Evolutionary conservation across 2,888 invertebrate species (phyloP), one percentile per base, ranked within the genome.

Genomic region (Euspilapteryx auroguttella): DNA sequence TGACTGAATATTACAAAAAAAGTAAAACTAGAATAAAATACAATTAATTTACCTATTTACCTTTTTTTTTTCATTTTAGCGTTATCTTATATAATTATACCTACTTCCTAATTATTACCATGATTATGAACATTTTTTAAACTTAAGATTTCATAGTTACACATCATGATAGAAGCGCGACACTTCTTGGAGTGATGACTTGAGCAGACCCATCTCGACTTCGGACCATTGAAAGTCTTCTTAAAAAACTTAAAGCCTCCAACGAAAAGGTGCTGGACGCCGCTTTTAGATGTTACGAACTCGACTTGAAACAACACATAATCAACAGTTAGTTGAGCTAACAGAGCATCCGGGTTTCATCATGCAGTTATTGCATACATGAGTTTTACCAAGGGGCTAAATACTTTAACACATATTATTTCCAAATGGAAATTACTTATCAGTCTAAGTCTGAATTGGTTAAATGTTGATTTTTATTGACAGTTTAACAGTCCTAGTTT

Each of bases 191-290:
- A 22, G 27, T 30, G 25, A 15, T 38, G 25, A 6, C 27, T 37
- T 9, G 36, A 35, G 17, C 38, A 38, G 8, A 28, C 30, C 38
- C 38, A 38, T 9, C 30, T 14, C 6, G 11, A 26, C 24, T 26
- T 32, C 4, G 11, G 6, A 14, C 15, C 24, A 10, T 2, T 21
- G 3, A 3, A 12, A 14, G 4, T 24, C 8, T 28, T 13, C 8
- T 12, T 12, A 7, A 17, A 23, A 13, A 30, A 30, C 7, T 12
- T 30, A 24, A 24, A 24, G n/a, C 11, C 10, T 2, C 26, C 30
- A 21, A 30, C 17, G 8, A 9, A 13, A 11, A 32, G 14, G 2
- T 27, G 13, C 12, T 11, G n/a, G 7, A 27, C 27, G 3, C 32
- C 32, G 6, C 20, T 22, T 21, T 15, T 11, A 8, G 32, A 32